Percentiles rank a stretch among this genome's conserved stretches.
Evolutionary conservation across 53 echinoderm and acorn worm genomes (phyloP).

Genomic region (Astropecten irregularis): DNA sequence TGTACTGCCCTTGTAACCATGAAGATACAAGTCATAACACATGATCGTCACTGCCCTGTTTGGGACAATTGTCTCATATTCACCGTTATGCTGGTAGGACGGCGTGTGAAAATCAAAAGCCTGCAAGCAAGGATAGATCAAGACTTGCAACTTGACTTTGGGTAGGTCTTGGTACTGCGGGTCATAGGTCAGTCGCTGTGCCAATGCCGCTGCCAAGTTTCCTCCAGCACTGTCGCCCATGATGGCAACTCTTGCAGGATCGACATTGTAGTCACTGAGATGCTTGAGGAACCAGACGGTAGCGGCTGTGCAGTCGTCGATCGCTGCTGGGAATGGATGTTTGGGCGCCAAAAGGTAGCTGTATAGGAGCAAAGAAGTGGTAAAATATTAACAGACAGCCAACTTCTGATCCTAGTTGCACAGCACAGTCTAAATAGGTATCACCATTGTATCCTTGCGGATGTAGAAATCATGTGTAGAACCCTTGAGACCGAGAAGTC

Average conservation of each 20-base stretch:
- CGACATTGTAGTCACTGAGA: slow-evolving; percentile 68
- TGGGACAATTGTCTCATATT: slow-evolving; percentile 14
- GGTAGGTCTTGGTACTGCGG: slow-evolving; percentile 47
- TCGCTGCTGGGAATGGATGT: slow-evolving; percentile 75
- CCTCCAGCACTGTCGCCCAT: slow-evolving; percentile 96
- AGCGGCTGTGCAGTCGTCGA: slow-evolving; percentile 75
- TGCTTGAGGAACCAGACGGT: slow-evolving; percentile 79
- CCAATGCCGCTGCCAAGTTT: slow-evolving; percentile 74
- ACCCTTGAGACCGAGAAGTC: no score
- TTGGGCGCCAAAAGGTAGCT: slow-evolving; percentile 83
- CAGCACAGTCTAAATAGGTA: no score
- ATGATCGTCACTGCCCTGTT: not conserved
- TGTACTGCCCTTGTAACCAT: slow-evolving; percentile 57
- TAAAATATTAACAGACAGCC: no score
- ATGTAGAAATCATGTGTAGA: no score
- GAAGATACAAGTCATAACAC: no score
- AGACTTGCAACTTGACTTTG: slow-evolving; percentile 65
- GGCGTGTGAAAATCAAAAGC: slow-evolving; percentile 80
- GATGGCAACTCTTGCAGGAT: slow-evolving; percentile 68
- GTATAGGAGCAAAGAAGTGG: no score
- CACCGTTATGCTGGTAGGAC: slow-evolving; percentile 79
- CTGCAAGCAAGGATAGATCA: slow-evolving; percentile 79
- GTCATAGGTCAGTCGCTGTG: slow-evolving; percentile 73
- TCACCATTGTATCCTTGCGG: no score
- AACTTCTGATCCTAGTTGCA: no score